Evolutionary conservation across 2,888 invertebrate genomes (phyloP).

Genomic region (Arenicola marina): DNA sequence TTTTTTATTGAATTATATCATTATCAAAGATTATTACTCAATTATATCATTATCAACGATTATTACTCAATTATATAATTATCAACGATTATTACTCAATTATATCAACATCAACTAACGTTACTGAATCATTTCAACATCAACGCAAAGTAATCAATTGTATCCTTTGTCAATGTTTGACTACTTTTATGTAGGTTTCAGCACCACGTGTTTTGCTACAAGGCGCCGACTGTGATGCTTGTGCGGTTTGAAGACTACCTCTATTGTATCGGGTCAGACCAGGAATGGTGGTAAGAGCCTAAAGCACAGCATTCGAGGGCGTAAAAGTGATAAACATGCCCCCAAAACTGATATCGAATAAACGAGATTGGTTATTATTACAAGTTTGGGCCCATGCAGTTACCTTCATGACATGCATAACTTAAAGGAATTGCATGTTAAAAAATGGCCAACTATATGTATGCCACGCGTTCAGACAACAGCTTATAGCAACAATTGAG

Average conservation of each 20-base stretch:
- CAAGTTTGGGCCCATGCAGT: background rate
- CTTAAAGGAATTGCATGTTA: background rate
- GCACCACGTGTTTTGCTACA: constrained; percentile 83
- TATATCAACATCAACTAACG: too few relatives aligned
- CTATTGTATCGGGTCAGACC: constrained; percentile 76
- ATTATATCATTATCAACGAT: too few relatives aligned
- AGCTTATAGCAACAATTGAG: too few relatives aligned
- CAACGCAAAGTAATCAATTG: too few relatives aligned
- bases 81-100: too few relatives aligned
- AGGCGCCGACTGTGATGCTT: constrained; percentile 67
- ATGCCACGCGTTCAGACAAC: too few relatives aligned
- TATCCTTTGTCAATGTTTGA: too few relatives aligned
- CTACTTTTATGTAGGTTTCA: constrained; percentile 67
- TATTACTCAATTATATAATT: too few relatives aligned
- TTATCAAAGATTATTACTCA: too few relatives aligned
- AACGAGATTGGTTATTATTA: background rate
- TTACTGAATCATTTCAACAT: too few relatives aligned
- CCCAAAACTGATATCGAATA: background rate
- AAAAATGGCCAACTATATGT: too few relatives aligned
- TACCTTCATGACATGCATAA: background rate
- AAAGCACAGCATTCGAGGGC: background rate
- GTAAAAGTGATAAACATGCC: background rate
- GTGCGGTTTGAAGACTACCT: constrained; percentile 68
- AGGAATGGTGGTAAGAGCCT: constrained; percentile 79
- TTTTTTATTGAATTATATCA: too few relatives aligned